Conservation (phyloP, 2,888 invertebrate genomes). For the Lithodes maja region DNA sequence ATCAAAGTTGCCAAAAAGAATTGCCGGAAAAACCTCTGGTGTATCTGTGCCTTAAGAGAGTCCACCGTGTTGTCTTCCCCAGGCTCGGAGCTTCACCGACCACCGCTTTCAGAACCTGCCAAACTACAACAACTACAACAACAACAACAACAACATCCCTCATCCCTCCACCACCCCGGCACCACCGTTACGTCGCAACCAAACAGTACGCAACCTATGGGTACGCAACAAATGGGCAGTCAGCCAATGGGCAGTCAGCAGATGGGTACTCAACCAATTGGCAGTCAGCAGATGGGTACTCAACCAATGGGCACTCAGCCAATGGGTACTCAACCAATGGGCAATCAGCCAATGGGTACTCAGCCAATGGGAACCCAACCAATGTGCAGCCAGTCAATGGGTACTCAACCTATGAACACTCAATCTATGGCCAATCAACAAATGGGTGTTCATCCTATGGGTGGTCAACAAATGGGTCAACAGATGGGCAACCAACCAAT, state of each 20-base stretch:
- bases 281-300: neutral
- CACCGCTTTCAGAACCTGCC: slow-evolving; percentile 46
- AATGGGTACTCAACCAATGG: slow-evolving; percentile 24
- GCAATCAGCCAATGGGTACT: slow-evolving; percentile 17
- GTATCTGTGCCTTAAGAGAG: no score
- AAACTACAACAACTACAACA: neutral
- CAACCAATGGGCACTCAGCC: slow-evolving; percentile 28
- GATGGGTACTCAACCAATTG: slow-evolving; percentile 13
- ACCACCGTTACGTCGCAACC: slow-evolving; percentile 11
- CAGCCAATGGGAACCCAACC: slow-evolving; percentile 19
- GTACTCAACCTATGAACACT: slow-evolving; percentile 23
- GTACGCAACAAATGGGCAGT: slow-evolving; percentile 15
- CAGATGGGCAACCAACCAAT: slow-evolving; percentile 12
- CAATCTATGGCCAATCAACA: slow-evolving; percentile 9
- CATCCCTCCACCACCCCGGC: neutral
- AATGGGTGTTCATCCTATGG: slow-evolving; percentile 5
- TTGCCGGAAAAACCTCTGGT: no score
- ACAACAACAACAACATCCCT: no score
- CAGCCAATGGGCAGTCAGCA: slow-evolving; percentile 13
- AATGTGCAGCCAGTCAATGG: neutral
- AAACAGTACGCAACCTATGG: slow-evolving; percentile 12
- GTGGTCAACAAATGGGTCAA: slow-evolving; percentile 7
- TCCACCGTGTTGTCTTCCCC: slow-evolving; percentile 41
- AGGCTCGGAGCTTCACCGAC: slow-evolving; percentile 49
- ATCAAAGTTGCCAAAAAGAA: no score